Conservation (phyloP, 2,797 vertebrate species). For the Chelmon rostratus region DNA sequence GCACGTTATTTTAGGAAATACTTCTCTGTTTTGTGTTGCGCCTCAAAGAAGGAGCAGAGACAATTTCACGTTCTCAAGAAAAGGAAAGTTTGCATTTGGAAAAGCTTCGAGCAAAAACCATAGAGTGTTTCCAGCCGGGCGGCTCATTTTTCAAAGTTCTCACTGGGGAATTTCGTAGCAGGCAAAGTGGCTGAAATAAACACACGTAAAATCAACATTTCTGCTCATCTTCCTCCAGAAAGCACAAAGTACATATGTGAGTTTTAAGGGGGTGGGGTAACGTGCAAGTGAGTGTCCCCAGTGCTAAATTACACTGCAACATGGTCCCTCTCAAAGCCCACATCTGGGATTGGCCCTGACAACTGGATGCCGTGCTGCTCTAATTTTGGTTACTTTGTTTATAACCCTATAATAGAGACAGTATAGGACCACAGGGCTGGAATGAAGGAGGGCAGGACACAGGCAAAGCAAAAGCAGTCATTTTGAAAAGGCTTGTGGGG, state of each 20-base stretch:
- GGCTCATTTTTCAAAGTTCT: not conserved
- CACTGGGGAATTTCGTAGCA: not conserved
- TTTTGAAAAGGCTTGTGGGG: constrained; percentile 48
- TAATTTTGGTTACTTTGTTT: constrained; percentile 88
- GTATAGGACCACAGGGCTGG: constrained; percentile 79
- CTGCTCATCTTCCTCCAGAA: constrained; percentile 35
- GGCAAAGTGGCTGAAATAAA: constrained; percentile 17
- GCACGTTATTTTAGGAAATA: constrained; percentile 42
- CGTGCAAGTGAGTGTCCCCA: constrained; percentile 63
- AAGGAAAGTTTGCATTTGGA: constrained; percentile 13
- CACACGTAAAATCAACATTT: constrained; percentile 14
- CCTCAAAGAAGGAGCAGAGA: constrained; percentile 32
- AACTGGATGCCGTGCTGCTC: constrained; percentile 85
- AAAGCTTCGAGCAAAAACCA: not conserved
- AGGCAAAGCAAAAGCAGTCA: constrained; percentile 73
- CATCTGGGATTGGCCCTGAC: constrained; percentile 87
- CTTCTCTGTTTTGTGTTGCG: constrained; percentile 18
- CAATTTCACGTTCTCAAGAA: constrained; percentile 50
- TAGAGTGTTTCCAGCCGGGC: not conserved
- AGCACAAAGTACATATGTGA: constrained; percentile 55
- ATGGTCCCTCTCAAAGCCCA: constrained; percentile 86
- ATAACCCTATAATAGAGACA: constrained; percentile 88
- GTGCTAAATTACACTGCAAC: constrained; percentile 83
- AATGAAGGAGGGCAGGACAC: constrained; percentile 65
- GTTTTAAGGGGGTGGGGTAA: constrained; percentile 56